Evolutionary conservation across 1,140 invertebrate species (phyloP).

Genomic region (Trachymyrmex septentrionalis): DNA sequence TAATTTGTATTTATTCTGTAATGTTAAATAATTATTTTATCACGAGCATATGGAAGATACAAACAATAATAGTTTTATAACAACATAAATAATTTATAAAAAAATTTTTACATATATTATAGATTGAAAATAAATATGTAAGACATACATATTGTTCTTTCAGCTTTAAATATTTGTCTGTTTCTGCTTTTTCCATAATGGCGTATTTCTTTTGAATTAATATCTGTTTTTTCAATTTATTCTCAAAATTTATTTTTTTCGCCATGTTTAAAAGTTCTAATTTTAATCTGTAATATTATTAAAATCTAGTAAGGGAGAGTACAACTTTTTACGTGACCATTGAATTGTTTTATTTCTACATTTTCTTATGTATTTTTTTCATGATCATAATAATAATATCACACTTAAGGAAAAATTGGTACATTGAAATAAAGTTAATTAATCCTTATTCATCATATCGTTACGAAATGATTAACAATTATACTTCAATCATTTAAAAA

Average conservation of each 20-base stretch:
- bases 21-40: slow-evolving; percentile 19
- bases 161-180: slow-evolving; percentile 96
- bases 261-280: slow-evolving; percentile 89
- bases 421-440: too few species aligned
- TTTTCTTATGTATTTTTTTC: too few species aligned
- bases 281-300: slow-evolving; percentile 39
- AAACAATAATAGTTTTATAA: neutral
- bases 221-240: slow-evolving; percentile 95
- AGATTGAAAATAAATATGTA: neutral
- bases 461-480: too few species aligned
- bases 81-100: too few species aligned
- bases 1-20: slow-evolving; percentile 25
- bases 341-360: too few species aligned
- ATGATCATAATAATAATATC: too few species aligned
- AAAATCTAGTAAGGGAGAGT: neutral
- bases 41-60: neutral
- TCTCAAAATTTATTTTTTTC: slow-evolving; percentile 94
- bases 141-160: slow-evolving; percentile 94
- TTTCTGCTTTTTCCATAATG: slow-evolving; percentile 97
- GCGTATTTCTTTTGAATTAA: slow-evolving; percentile 97
- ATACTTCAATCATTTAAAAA: too few species aligned
- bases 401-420: too few species aligned
- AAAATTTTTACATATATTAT: slow-evolving; percentile 1
- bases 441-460: too few species aligned
- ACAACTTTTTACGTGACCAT: too few species aligned